A percentile compares a stretch with the other conserved stretches of the same genome.
These are phyloP conservation scores for Sesia apiformis DNA, from an alignment of 2,888 invertebrate genomes.

Conservation along the genomic window DNA sequence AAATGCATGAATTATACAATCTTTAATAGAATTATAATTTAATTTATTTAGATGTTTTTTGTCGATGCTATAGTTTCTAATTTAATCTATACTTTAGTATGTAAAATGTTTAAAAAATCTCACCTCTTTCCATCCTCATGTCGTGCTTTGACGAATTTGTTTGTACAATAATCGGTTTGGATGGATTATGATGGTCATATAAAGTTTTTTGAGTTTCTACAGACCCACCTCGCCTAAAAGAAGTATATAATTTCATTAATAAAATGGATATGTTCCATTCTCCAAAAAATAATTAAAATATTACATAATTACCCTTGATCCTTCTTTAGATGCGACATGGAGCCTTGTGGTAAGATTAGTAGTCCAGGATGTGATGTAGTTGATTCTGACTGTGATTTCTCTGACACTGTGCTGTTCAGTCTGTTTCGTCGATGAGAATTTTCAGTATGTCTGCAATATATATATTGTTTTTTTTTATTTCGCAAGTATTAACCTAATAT, in stretches of 20 bases:
- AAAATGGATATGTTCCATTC: not conserved
- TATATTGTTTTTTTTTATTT: not conserved
- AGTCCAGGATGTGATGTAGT: constrained; percentile 51
- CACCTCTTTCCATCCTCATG: constrained; percentile 59
- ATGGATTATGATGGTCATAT: constrained; percentile 66
- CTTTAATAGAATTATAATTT: too few relatives aligned
- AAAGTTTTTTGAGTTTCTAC: constrained; percentile 52
- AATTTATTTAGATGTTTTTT: too few relatives aligned
- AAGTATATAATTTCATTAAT: too few relatives aligned
- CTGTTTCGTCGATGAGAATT: constrained; percentile 38
- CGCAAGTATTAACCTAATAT: too few relatives aligned
- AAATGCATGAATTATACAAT: too few relatives aligned
- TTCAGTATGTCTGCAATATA: constrained; percentile 35
- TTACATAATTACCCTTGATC: constrained; percentile 36
- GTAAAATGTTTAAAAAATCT: constrained; percentile 6
- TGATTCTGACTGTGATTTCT: constrained; percentile 45
- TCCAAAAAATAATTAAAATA: not conserved
- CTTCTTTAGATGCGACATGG: constrained; percentile 47
- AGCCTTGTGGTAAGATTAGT: constrained; percentile 54
- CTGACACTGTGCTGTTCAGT: constrained; percentile 44
- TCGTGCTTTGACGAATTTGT: constrained; percentile 54
- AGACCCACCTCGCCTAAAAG: constrained; percentile 38
- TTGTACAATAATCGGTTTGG: constrained; percentile 82
- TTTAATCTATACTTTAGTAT: too few relatives aligned
- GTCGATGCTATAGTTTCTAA: too few relatives aligned